phyloP scores from a whole-genome alignment of 2,113 vertebrate genomes.

The Shinisaurus crocodilurus region DNA sequence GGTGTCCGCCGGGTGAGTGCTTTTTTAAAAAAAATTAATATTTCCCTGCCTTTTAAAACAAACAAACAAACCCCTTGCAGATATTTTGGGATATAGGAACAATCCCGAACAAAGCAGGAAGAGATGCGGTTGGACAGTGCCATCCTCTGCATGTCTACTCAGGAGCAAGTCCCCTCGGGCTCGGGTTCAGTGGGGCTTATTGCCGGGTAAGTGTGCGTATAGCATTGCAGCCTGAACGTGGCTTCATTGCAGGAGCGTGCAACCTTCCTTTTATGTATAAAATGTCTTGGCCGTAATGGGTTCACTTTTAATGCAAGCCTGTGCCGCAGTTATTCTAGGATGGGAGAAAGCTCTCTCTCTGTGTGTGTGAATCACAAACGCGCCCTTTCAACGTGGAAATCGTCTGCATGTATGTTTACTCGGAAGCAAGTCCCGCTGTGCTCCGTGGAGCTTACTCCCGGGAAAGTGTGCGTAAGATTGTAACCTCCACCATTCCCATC shows the following conservation, averaged over 20 bases:
- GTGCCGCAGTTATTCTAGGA: not conserved
- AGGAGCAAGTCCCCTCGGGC: not conserved
- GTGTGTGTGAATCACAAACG: not conserved
- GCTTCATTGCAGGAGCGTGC: not conserved
- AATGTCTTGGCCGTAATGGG: too few species aligned
- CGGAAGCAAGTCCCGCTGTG: not conserved
- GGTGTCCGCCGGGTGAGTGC: conserved; percentile 22
- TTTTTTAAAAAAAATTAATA: not conserved
- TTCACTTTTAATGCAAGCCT: not conserved
- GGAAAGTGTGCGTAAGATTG: not conserved
- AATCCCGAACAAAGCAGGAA: not conserved
- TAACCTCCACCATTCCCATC: not conserved
- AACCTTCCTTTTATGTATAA: too few species aligned
- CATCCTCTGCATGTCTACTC: not conserved
- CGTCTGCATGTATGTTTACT: not conserved
- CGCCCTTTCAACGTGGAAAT: not conserved
- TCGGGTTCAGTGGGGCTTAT: not conserved
- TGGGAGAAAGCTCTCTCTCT: too few species aligned
- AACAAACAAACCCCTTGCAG: not conserved
- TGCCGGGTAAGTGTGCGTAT: not conserved
- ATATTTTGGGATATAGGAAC: not conserved
- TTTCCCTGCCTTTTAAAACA: not conserved
- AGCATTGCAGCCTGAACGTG: not conserved
- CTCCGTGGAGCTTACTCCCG: not conserved
- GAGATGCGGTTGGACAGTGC: not conserved